These are phyloP conservation scores for Orussus abietinus DNA, from an alignment of 1,140 invertebrate genomes.

Conservation along the genomic window DNA sequence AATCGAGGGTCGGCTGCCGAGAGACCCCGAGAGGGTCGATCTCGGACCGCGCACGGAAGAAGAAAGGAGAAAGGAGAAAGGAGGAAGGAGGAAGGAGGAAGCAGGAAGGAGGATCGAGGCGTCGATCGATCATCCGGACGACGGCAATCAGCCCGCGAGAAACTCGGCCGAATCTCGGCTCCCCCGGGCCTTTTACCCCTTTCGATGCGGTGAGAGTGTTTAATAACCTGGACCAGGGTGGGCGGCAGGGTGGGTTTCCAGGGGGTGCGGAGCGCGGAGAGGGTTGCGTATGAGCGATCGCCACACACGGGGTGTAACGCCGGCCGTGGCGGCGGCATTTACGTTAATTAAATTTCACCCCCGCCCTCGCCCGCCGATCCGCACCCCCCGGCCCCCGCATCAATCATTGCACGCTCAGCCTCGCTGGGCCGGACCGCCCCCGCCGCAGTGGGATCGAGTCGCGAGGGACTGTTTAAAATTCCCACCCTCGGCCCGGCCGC, in stretches of 20 bases:
- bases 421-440: slow-evolving; percentile 34
- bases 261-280: slow-evolving; percentile 22
- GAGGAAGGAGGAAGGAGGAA: no score
- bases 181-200: slow-evolving; percentile 15
- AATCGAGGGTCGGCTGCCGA: no score
- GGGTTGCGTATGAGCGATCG: slow-evolving; percentile 53
- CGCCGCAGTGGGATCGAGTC: slow-evolving; percentile 28
- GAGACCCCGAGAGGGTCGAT: slow-evolving; percentile 13
- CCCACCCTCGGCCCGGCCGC: slow-evolving; percentile 16
- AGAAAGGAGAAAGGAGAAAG: no score
- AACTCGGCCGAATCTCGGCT: no score
- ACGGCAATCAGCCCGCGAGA: slow-evolving; percentile 10
- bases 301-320: slow-evolving; percentile 38
- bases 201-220: slow-evolving; percentile 26
- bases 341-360: slow-evolving; percentile 54
- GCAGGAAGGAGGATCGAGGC: no score
- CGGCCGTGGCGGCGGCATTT: slow-evolving; percentile 46
- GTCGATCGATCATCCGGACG: slow-evolving; percentile 7
- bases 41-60: no score
- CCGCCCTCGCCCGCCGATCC: background rate
- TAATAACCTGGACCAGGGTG: slow-evolving; percentile 28
- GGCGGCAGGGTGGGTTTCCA: slow-evolving; percentile 1
- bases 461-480: slow-evolving; percentile 34
- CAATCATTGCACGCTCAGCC: slow-evolving; percentile 45
- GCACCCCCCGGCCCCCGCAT: slow-evolving; percentile 30